These are phyloP conservation scores for Forbesichthys papilliferus DNA, from an alignment of 2,113 vertebrate genomes.

Conservation along the genomic window DNA sequence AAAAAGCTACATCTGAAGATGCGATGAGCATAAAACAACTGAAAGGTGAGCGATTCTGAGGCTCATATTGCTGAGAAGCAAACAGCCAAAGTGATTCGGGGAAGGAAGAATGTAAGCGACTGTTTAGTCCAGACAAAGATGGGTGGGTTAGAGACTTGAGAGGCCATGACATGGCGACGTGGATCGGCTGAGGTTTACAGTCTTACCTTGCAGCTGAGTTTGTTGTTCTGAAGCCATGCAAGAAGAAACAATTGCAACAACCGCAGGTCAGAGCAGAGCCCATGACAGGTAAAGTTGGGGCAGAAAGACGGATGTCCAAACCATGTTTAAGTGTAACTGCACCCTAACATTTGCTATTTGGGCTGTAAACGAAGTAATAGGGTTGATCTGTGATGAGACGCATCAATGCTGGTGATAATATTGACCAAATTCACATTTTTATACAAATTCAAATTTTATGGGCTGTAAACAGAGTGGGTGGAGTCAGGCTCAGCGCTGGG, in stretches of 20 bases:
- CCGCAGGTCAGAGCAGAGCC: slow-evolving; percentile 35
- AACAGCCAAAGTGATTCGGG: slow-evolving; percentile 8
- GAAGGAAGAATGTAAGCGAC: slow-evolving; percentile 10
- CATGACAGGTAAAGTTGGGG: slow-evolving; percentile 13
- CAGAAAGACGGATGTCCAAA: slow-evolving; percentile 1
- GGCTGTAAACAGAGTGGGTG: too few species aligned
- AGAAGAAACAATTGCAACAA: slow-evolving; percentile 64
- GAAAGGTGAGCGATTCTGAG: too few species aligned
- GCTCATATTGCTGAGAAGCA: neutral
- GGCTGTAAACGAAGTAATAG: too few species aligned
- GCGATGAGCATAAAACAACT: too few species aligned
- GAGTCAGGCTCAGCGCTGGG: too few species aligned
- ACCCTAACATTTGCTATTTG: too few species aligned
- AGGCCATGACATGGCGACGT: slow-evolving; percentile 24
- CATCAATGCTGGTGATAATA: too few species aligned
- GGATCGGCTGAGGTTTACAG: slow-evolving; percentile 11
- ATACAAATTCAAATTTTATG: too few species aligned
- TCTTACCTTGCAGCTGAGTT: slow-evolving; percentile 81
- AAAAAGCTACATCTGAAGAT: too few species aligned
- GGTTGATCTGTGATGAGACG: too few species aligned
- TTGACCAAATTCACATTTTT: too few species aligned
- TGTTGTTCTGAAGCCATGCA: slow-evolving; percentile 78
- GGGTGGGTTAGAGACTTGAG: slow-evolving; percentile 12
- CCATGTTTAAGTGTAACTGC: neutral
- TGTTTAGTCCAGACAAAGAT: neutral